These are phyloP conservation scores for Steatornis caripensis DNA, from an alignment of 2,113 vertebrate species.

Conservation along the genomic window DNA sequence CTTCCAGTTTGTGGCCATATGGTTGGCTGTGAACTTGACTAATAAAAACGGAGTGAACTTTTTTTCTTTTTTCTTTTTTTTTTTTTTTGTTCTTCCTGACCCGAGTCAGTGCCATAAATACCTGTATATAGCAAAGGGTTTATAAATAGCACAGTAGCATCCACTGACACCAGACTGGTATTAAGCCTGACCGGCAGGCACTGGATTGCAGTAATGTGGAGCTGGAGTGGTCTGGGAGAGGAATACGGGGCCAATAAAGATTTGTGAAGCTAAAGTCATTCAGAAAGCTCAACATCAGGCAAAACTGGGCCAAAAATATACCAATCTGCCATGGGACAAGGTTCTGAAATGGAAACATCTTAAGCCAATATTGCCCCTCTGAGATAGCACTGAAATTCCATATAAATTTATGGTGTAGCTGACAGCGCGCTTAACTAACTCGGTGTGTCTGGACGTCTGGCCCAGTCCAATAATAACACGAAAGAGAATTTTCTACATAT, in stretches of 20 bases:
- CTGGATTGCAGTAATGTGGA: neutral
- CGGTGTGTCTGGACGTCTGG: slow-evolving; percentile 42
- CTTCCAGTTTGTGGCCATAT: slow-evolving; percentile 43
- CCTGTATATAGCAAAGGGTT: slow-evolving; percentile 55
- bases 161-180: slow-evolving; percentile 44
- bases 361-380: slow-evolving; percentile 48
- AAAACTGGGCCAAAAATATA: neutral
- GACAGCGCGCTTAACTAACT: slow-evolving; percentile 18
- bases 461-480: slow-evolving; percentile 45
- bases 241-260: slow-evolving; percentile 26
- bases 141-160: slow-evolving; percentile 70
- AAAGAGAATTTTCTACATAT: slow-evolving; percentile 12
- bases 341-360: slow-evolving; percentile 55
- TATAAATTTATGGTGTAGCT: slow-evolving; percentile 36
- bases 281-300: neutral
- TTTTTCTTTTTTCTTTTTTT: neutral
- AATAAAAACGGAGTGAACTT: slow-evolving; percentile 45
- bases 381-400: slow-evolving; percentile 54
- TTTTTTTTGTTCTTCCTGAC: slow-evolving; percentile 38
- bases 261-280: slow-evolving; percentile 26
- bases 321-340: neutral
- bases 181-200: neutral
- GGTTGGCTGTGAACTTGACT: slow-evolving; percentile 61
- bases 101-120: slow-evolving; percentile 65
- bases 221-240: neutral